Evolutionary conservation across 1,140 invertebrate species (phyloP).

Genomic region (Polyergus mexicanus): DNA sequence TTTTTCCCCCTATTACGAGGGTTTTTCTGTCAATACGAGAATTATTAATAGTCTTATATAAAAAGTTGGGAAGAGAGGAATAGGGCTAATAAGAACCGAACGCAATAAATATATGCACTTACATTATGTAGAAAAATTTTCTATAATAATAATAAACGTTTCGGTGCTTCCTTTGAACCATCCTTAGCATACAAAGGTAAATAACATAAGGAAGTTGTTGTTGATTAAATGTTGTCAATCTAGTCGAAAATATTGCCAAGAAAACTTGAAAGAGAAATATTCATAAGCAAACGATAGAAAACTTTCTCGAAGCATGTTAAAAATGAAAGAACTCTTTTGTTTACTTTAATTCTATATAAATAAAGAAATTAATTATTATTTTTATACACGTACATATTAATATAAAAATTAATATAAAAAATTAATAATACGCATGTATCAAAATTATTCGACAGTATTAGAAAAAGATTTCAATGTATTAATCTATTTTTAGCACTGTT

Average conservation of each 20-base stretch:
- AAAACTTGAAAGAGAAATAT: background rate
- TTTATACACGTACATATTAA: no score
- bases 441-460: background rate
- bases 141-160: no score
- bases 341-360: background rate
- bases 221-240: background rate
- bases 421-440: background rate
- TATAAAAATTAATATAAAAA: conserved; percentile 1
- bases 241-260: background rate
- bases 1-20: background rate
- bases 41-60: conserved; percentile 15
- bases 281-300: background rate
- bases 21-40: background rate
- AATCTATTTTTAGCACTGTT: background rate
- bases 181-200: no score
- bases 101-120: no score
- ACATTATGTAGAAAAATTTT: no score
- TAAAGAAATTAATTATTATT: background rate
- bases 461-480: background rate
- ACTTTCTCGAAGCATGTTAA: background rate
- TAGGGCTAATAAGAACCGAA: no score
- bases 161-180: no score
- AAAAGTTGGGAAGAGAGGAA: no score
- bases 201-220: no score
- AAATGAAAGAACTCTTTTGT: background rate